phyloP scores from a whole-genome alignment of 2,113 vertebrate species.

The Nansenia antarctica region DNA sequence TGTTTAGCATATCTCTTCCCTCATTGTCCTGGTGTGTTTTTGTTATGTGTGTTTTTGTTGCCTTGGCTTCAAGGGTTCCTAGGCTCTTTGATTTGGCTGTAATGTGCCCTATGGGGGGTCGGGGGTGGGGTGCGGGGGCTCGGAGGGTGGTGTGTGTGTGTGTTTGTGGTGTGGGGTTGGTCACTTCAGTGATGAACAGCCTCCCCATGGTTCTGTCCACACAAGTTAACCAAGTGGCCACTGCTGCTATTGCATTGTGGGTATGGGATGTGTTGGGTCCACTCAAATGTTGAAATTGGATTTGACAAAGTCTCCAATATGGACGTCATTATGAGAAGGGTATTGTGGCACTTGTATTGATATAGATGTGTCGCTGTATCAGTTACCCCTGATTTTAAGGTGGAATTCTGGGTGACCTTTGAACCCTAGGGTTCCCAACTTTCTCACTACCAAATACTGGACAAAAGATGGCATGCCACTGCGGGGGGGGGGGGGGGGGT shows the following conservation, averaged over 20 bases:
- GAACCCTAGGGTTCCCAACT: not conserved
- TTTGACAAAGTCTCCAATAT: too few relatives aligned
- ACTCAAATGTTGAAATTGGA: not conserved
- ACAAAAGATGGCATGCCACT: too few relatives aligned
- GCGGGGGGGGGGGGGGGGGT: too few relatives aligned
- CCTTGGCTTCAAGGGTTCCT: conserved; percentile 50
- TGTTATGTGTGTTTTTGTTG: conserved; percentile 59
- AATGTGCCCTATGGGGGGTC: conserved; percentile 47
- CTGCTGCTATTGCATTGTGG: conserved; percentile 36
- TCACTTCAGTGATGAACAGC: conserved; percentile 53
- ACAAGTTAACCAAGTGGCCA: conserved; percentile 29
- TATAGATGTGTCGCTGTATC: not conserved
- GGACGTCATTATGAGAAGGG: too few relatives aligned
- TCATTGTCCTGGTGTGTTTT: conserved; percentile 52
- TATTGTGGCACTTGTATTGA: not conserved
- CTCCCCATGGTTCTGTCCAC: conserved; percentile 26
- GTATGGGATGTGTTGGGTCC: conserved; percentile 8
- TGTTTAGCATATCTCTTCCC: conserved; percentile 61
- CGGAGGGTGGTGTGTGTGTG: not conserved
- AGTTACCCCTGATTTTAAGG: not conserved
- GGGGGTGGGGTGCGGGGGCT: conserved; percentile 16
- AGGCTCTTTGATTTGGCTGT: conserved; percentile 57
- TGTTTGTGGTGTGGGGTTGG: conserved; percentile 34
- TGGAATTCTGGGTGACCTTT: not conserved
- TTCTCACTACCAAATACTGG: too few relatives aligned